A percentile compares a stretch with the other conserved stretches of the same genome.
phyloP scores from a whole-genome alignment of 2,888 invertebrate genomes.

The Drosophila rellima region DNA sequence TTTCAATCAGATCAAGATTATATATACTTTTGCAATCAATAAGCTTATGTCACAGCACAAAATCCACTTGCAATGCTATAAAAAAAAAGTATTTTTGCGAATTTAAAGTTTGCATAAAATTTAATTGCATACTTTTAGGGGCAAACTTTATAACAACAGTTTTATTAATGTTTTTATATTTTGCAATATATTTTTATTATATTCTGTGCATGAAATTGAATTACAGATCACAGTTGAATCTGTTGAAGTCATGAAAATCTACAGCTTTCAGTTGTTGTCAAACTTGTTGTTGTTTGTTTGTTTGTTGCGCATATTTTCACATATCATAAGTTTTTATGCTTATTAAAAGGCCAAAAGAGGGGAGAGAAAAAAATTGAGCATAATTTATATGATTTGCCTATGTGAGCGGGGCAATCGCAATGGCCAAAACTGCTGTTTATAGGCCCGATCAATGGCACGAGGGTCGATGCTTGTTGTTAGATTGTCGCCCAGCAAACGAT shows the following conservation, averaged over 20 bases:
- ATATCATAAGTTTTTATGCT: conserved; percentile 86
- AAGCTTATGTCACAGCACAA: neutral
- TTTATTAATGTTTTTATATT: conserved; percentile 11
- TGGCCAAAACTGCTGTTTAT: conserved; percentile 76
- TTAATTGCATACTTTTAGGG: conserved; percentile 12
- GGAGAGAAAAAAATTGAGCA: conserved; percentile 64
- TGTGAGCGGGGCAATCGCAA: conserved; percentile 72
- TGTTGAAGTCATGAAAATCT: conserved; percentile 34
- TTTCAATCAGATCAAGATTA: neutral
- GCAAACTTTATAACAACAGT: conserved; percentile 10
- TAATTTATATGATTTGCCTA: conserved; percentile 81
- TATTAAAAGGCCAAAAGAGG: conserved; percentile 74
- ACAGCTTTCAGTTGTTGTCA: conserved; percentile 25
- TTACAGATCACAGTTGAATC: conserved; percentile 36
- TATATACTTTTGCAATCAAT: neutral
- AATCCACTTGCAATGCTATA: neutral
- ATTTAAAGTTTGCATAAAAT: conserved; percentile 14
- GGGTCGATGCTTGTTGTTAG: conserved; percentile 66
- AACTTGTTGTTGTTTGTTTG: conserved; percentile 59
- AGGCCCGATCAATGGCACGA: conserved; percentile 72
- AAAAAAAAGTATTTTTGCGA: neutral
- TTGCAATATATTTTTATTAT: conserved; percentile 26
- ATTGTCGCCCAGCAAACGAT: conserved; percentile 67
- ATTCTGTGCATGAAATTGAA: conserved; percentile 22
- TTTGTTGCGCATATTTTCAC: conserved; percentile 85